Evolutionary conservation across 1,140 invertebrate species (phyloP).

Genomic region (Oryzaephilus surinamensis): DNA sequence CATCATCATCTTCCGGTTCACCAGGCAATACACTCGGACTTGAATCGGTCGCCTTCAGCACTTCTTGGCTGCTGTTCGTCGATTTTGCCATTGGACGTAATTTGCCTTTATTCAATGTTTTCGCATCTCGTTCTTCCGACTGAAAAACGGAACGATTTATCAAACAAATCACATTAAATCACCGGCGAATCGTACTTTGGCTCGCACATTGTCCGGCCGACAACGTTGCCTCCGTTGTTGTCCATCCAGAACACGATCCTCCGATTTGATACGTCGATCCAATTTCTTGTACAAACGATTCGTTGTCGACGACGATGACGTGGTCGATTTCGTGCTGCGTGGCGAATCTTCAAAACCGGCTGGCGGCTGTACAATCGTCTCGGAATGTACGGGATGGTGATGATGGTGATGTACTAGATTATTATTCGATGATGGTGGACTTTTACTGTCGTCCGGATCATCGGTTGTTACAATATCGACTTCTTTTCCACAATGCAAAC

Average conservation of each 20-base stretch:
- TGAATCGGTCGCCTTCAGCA: constrained; percentile 52
- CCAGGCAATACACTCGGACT: constrained; percentile 54
- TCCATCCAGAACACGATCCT: constrained; percentile 53
- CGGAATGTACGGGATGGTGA: constrained; percentile 28
- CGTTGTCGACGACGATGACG: constrained; percentile 27
- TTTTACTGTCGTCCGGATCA: constrained; percentile 28
- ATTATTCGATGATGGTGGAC: no score
- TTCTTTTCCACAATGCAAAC: constrained; percentile 71
- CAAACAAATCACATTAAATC: not conserved
- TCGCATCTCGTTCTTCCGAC: constrained; percentile 64
- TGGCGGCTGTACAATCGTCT: constrained; percentile 71
- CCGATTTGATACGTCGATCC: constrained; percentile 71
- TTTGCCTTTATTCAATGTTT: constrained; percentile 49
- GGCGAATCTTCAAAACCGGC: constrained; percentile 80
- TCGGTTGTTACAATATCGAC: constrained; percentile 33
- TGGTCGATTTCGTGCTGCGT: constrained; percentile 30
- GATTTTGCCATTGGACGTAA: constrained; percentile 55
- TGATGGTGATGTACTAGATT: constrained; percentile 30
- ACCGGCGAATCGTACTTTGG: constrained; percentile 45
- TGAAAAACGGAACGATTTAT: constrained; percentile 24
- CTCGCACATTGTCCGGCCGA: constrained; percentile 57
- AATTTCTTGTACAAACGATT: constrained; percentile 66
- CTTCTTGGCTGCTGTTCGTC: constrained; percentile 61
- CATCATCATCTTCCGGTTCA: constrained; percentile 52
- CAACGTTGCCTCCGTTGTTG: constrained; percentile 51